Base-by-base conservation (phyloP, 2,797 vertebrate genomes). In the Taeniopygia guttata region DNA sequence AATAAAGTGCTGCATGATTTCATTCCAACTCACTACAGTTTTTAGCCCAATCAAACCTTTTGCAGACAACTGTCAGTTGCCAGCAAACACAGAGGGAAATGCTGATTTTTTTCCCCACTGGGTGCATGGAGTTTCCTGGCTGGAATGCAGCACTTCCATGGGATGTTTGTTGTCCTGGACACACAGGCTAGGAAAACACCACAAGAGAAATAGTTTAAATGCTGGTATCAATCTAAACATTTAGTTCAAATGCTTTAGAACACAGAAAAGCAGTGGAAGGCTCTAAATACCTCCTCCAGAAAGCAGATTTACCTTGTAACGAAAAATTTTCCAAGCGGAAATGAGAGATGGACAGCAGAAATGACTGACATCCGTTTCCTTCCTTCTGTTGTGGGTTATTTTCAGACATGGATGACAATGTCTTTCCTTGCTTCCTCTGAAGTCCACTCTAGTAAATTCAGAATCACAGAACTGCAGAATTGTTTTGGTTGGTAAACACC, bases 101-200 rank as follows among this genome's bases (percentile, higher is more conserved):
- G 19, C 1, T 15, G 29, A 2, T 25, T 16, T 7, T 15, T 19
- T 10, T 0, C 6, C 7, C 5, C 11, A 18, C 45, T 34, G 40
- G 11, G 12, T 59, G 19, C 34, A 10, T 1, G 3, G 18, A 60
- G 10, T 18, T 80, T 27, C 40, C 73, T 19, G 2, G 7, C 27
- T 81, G 63, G 40, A 78, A 72, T 11, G 8, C 30, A 56, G 13
- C 12, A 34, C 14, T 56, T 84, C 42, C 45, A 27, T 3, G 7
- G 52, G 54, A 46, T 77, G 11, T 46, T n/a, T 74, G 21, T 20
- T 49, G 22, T 43, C 40, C 51, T 81, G 74, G 36, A 46, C 55
- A 25, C 27, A 26, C 12, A 54, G 20, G 12, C 10, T 49, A 29
- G 34, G 56, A 83, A 84, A 11, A 3, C 29, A 23, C 3, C 38